Percentiles rank a stretch among this genome's conserved stretches.
phyloP scores from a whole-genome alignment of 2,888 invertebrate genomes.

The Sminthurinus aureus region DNA sequence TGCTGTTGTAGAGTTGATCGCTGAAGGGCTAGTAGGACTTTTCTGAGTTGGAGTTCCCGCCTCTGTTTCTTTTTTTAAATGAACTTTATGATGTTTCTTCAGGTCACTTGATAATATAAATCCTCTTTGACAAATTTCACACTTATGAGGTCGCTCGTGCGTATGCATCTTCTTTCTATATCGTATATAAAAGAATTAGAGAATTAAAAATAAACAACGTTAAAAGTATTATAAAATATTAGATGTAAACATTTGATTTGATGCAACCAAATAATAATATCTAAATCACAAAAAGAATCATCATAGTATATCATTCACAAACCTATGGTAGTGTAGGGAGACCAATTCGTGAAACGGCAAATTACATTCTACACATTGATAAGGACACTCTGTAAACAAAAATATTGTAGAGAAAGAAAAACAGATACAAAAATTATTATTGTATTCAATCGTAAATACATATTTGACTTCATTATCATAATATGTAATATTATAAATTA shows the following conservation, averaged over 20 bases:
- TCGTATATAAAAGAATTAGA: too few relatives aligned
- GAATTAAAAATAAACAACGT: constrained; percentile 19
- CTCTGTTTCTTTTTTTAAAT: constrained; percentile 31
- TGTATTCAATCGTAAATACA: too few relatives aligned
- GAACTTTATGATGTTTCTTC: constrained; percentile 57
- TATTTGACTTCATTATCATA: too few relatives aligned
- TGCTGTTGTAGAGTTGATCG: too few relatives aligned
- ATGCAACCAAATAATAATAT: background rate
- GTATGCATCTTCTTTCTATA: constrained; percentile 59
- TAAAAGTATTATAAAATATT: constrained; percentile 7
- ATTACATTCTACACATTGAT: constrained; percentile 54
- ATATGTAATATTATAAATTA: too few relatives aligned
- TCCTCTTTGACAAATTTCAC: constrained; percentile 45
- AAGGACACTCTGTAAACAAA: constrained; percentile 42
- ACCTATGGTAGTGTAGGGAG: constrained; percentile 59
- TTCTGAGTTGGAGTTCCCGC: background rate
- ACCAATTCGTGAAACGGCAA: constrained; percentile 59
- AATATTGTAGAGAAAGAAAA: too few relatives aligned
- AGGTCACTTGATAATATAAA: constrained; percentile 59
- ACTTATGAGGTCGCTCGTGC: constrained; percentile 57
- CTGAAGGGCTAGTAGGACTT: too few relatives aligned
- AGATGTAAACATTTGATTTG: background rate
- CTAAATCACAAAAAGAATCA: background rate
- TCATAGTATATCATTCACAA: background rate
- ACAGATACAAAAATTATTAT: too few relatives aligned